A percentile compares a stretch with the other conserved stretches of the same genome.
phyloP scores from a whole-genome alignment of 2,797 vertebrate genomes.

The Aselliscus stoliczkanus region DNA sequence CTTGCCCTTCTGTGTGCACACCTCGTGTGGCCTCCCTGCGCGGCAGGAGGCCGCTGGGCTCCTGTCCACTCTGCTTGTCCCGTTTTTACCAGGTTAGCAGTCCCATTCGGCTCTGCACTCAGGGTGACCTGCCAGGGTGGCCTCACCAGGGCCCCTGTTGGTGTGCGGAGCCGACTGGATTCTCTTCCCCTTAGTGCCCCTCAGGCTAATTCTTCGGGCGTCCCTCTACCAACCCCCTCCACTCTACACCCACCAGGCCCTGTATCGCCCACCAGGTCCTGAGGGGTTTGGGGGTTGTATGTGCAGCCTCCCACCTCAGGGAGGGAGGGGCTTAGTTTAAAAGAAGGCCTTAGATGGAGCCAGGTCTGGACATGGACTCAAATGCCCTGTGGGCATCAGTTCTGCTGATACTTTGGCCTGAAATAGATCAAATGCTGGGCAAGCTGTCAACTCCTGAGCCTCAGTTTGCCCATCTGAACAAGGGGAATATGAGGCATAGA shows the following conservation, averaged over 20 bases:
- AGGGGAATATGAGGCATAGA: rapidly evolving
- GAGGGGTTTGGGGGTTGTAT: no score
- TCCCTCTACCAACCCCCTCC: background rate
- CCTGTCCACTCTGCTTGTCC: background rate
- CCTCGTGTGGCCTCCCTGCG: background rate
- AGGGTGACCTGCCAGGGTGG: background rate
- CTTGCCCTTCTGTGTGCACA: background rate
- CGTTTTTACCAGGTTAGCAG: rapidly evolving
- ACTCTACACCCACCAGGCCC: no score
- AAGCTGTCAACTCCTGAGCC: no score
- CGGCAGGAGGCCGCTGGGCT: background rate
- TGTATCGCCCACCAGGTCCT: no score
- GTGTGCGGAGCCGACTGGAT: background rate
- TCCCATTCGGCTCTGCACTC: rapidly evolving
- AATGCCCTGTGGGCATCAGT: background rate
- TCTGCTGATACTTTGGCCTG: background rate
- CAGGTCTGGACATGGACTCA: background rate
- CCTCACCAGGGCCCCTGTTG: background rate
- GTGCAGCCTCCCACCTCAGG: no score
- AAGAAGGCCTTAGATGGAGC: no score
- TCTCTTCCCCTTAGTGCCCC: no score
- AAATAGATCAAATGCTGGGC: background rate
- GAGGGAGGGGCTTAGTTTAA: background rate
- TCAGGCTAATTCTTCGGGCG: background rate
- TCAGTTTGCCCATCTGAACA: background rate